phyloP scores from a whole-genome alignment of 2,113 vertebrate genomes.

The Pygoscelis adeliae region DNA sequence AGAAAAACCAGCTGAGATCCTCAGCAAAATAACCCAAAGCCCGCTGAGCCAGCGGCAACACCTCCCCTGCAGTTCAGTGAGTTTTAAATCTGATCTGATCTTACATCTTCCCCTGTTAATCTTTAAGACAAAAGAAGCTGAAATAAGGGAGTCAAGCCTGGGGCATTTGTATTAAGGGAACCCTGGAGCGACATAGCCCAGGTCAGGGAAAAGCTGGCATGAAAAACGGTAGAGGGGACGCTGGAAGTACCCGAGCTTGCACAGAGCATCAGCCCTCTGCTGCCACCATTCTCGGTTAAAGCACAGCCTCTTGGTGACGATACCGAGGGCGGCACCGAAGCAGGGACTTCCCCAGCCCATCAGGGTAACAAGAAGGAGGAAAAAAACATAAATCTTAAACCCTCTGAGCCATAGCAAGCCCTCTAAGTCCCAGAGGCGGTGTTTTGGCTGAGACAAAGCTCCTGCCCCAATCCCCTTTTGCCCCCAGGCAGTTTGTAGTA shows the following conservation, averaged over 20 bases:
- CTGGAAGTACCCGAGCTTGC: neutral
- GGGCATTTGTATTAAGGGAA: neutral
- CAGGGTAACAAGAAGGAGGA: neutral
- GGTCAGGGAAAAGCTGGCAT: neutral
- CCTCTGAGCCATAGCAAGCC: neutral
- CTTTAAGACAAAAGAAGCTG: neutral
- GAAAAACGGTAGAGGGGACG: neutral
- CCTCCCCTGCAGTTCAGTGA: neutral
- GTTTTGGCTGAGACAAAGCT: neutral
- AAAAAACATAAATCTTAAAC: neutral
- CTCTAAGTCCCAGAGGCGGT: fast-evolving
- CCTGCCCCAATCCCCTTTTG: neutral
- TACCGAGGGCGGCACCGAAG: fast-evolving
- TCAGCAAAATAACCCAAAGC: neutral
- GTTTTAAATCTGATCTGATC: neutral
- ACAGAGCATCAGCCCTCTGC: neutral
- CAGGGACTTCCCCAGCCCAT: neutral
- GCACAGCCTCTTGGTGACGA: neutral
- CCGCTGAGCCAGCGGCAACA: fast-evolving
- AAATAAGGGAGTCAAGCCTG: neutral
- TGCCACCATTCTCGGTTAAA: neutral
- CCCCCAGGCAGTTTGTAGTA: neutral
- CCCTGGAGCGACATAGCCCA: neutral
- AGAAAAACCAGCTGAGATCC: neutral
- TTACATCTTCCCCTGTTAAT: neutral